Base-by-base conservation (phyloP, 2,797 vertebrate species). In the Xenopus petersii region DNA sequence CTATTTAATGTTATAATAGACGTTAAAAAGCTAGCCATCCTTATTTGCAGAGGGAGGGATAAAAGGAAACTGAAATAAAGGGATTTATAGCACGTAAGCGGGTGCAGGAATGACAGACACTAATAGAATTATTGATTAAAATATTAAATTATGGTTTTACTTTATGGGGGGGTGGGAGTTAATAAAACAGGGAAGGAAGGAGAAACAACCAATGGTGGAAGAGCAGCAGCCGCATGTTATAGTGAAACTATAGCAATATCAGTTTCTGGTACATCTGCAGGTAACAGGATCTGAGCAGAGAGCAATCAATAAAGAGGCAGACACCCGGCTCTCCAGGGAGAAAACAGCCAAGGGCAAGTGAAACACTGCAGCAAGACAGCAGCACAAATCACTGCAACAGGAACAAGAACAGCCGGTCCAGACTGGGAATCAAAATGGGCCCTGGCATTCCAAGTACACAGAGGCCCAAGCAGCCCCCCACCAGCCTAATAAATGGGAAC, bases 261-360 rank as follows among this genome's bases (percentile, higher is more conserved):
- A 70, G 62, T 73, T 73, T 73, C 71, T 36, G 60, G 30, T 56
- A 51, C 71, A 78, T 70, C 71, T 78, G 71, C 76, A 78, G 65
- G 76, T 78, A 78, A 78, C 51, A 69, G 26, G 63, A 78, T 78
- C 71, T 21, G 51, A 24, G 12, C 71, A 63, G 33, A 64, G 49
- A 33, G 26, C 13, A 67, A 79, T 79, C 76, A 70, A 79, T 79
- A 74, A 1, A 48, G 58, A 64, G 58, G 67, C 59, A 73, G 71
- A 60, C 66, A 70, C n/a, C 10, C 10, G 24, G 36, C 49, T 55
- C 67, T 64, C 75, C 70, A 59, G 55, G 75, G 70, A 15, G 36
- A 59, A 49, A n/a, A 17, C 33, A 10, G 59, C 11, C 71, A 78
- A 74, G 76, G 76, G 71, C 71, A 78, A 26, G 24, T 24, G 24